Percentiles rank a stretch among this genome's conserved stretches.
Conservation (phyloP, 1,140 invertebrate genomes). For the Andrena cerasifolii region DNA sequence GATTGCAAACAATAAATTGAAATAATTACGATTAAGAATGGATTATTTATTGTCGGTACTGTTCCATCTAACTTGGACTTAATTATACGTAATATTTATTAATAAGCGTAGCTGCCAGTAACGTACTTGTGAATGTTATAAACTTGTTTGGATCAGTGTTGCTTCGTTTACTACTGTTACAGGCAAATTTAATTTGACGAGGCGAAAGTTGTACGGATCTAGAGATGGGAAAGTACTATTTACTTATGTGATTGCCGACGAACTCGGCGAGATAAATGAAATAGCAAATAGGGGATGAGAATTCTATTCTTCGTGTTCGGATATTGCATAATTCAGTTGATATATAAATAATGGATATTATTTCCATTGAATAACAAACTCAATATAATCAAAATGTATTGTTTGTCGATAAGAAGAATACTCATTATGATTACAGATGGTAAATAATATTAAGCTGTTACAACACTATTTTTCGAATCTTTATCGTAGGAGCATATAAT, state of each 20-base stretch:
- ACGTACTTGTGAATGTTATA: not conserved
- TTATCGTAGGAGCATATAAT: constrained; percentile 36
- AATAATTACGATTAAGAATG: not conserved
- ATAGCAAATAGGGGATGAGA: not conserved
- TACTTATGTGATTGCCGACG: not conserved
- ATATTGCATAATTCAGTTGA: not conserved
- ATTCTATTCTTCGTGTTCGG: not conserved
- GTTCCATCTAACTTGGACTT: constrained; percentile 1
- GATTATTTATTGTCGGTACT: not conserved
- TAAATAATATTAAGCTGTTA: constrained; percentile 47
- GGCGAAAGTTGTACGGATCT: not conserved
- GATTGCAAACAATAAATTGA: not conserved
- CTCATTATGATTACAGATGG: constrained; percentile 23
- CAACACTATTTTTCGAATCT: constrained; percentile 52
- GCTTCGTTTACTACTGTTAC: not conserved
- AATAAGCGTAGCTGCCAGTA: constrained; percentile 33
- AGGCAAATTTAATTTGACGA: not conserved
- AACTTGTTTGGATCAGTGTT: constrained; percentile 1
- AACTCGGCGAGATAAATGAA: not conserved
- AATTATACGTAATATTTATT: constrained; percentile 23
- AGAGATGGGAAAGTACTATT: not conserved
- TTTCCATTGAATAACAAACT: constrained; percentile 9
- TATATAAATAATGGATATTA: constrained; percentile 5
- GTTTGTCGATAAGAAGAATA: constrained; percentile 41
- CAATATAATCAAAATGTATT: constrained; percentile 22